These are phyloP conservation scores for Coreius guichenoti DNA, from an alignment of 2,797 vertebrate genomes.

Conservation along the genomic window DNA sequence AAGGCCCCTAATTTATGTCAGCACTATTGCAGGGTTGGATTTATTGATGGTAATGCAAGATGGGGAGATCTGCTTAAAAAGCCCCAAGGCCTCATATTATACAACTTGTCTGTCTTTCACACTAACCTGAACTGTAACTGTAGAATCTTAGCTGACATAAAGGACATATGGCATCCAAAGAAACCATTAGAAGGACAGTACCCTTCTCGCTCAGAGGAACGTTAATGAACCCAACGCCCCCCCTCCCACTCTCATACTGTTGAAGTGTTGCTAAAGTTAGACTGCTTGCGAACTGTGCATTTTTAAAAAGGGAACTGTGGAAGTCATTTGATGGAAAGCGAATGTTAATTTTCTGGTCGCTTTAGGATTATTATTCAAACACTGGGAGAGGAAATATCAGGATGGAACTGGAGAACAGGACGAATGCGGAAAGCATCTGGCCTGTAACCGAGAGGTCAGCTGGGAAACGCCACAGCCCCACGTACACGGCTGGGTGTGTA, in stretches of 20 bases:
- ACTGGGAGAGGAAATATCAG: slow-evolving; percentile 58
- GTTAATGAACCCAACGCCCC: slow-evolving; percentile 47
- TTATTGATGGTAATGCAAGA: slow-evolving; percentile 81
- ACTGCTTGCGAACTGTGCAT: slow-evolving; percentile 29
- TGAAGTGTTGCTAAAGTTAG: slow-evolving; percentile 62
- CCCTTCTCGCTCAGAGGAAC: slow-evolving; percentile 29
- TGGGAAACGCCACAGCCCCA: slow-evolving; percentile 73
- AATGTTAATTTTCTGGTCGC: slow-evolving; percentile 63
- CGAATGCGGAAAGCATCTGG: slow-evolving; percentile 55
- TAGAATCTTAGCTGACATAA: slow-evolving; percentile 75
- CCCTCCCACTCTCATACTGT: slow-evolving; percentile 59
- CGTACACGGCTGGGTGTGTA: slow-evolving; percentile 63
- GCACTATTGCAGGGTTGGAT: slow-evolving; percentile 73
- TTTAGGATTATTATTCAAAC: slow-evolving; percentile 65
- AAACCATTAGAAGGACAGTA: slow-evolving; percentile 69
- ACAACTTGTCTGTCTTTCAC: slow-evolving; percentile 79
- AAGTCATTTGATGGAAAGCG: slow-evolving; percentile 57
- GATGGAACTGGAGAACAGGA: slow-evolving; percentile 59
- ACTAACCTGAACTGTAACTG: slow-evolving; percentile 76
- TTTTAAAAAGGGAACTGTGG: slow-evolving; percentile 33
- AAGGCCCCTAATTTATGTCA: slow-evolving; percentile 79
- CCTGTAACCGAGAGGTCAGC: slow-evolving; percentile 62
- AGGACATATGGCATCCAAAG: slow-evolving; percentile 78
- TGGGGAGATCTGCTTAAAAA: slow-evolving; percentile 76
- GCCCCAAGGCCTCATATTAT: slow-evolving; percentile 70